Evolutionary conservation across 2,888 invertebrate genomes (phyloP).

Genomic region (Byasa hedistus): DNA sequence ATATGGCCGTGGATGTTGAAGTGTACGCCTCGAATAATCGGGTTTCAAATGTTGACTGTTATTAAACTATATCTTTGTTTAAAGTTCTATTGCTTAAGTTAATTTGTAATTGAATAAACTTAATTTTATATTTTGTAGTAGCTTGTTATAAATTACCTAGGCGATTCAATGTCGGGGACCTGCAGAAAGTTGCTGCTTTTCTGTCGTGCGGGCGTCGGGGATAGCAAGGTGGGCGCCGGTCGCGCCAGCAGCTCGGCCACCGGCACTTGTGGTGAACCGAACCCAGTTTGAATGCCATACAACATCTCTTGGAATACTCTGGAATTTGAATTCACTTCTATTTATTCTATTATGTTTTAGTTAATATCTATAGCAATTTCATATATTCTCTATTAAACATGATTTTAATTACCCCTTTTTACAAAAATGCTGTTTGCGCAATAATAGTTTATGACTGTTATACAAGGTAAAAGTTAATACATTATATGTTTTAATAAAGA

Average conservation of each 20-base stretch:
- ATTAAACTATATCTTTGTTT: no score
- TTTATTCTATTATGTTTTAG: no score
- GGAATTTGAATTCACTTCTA: constrained; percentile 25
- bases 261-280: constrained; percentile 95
- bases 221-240: constrained; percentile 91
- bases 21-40: no score
- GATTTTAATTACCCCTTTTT: no score
- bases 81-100: not conserved
- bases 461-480: no score
- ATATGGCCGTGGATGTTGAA: no score
- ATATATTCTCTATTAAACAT: no score
- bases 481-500: not conserved
- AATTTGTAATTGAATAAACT: not conserved
- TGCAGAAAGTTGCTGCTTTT: constrained; percentile 95
- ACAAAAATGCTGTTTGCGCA: no score
- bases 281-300: constrained; percentile 95
- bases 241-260: constrained; percentile 92
- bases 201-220: constrained; percentile 91
- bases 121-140: not conserved
- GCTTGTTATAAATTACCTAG: constrained; percentile 61
- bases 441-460: no score
- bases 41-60: no score
- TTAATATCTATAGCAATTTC: no score
- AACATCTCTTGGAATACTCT: constrained; percentile 96
- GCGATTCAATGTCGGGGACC: constrained; percentile 93